Evolutionary conservation across 2,113 vertebrate species (phyloP).

Genomic region (Pachyramphus minor): DNA sequence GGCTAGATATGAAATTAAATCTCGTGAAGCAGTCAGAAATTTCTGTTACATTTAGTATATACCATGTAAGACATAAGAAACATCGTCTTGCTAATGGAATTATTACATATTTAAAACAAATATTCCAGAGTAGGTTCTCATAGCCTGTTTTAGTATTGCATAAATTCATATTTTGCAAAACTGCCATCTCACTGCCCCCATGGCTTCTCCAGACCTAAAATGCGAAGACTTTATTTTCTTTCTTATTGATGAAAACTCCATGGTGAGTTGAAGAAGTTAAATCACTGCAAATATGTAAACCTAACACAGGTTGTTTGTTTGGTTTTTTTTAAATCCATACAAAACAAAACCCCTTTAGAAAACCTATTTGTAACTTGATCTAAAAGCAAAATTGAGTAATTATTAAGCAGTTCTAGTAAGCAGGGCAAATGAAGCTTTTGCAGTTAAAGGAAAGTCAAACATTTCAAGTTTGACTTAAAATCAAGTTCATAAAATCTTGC

Average conservation of each 20-base stretch:
- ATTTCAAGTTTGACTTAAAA: neutral
- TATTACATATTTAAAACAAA: neutral
- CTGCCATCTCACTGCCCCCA: neutral
- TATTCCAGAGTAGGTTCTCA: neutral
- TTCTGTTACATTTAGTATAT: neutral
- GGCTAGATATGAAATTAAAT: neutral
- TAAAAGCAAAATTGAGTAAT: neutral
- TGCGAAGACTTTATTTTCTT: neutral
- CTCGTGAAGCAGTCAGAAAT: neutral
- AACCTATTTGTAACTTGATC: neutral
- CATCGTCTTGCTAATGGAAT: neutral
- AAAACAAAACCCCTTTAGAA: accelerated
- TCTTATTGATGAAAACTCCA: neutral
- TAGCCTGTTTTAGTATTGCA: neutral
- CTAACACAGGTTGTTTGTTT: neutral
- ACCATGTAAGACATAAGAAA: neutral
- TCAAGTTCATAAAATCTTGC: neutral
- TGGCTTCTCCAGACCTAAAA: neutral
- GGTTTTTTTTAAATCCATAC: neutral
- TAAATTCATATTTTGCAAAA: neutral
- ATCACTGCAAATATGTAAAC: neutral
- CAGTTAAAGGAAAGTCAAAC: neutral
- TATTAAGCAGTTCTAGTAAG: neutral
- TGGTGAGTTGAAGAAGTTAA: neutral
- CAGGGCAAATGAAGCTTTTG: neutral